Evolutionary conservation across 2,888 invertebrate genomes (phyloP), one percentile per base, ranked within the genome.

Genomic region (Andrena trimmerana): DNA sequence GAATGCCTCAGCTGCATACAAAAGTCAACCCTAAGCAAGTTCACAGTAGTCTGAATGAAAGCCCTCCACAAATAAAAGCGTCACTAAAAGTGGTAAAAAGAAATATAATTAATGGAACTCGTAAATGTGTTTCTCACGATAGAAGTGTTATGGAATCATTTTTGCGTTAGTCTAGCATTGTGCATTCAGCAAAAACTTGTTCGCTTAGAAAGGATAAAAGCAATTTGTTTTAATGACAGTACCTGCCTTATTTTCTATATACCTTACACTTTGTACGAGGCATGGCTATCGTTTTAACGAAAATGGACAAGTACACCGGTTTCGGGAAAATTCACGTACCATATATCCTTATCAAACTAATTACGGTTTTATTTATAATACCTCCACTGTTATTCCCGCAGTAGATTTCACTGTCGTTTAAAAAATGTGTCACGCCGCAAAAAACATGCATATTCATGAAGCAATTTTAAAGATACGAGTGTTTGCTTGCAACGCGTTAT

Each of bases 371-470:
- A 59, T 27, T 29, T 59, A 59, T 59, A 59, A 59, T 6, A 59
- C 13, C 59, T 29, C 59, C 29, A 16, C 27, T 29, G 16, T 29
- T 59, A 29, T 59, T 59, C 20, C 13, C 13, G 6, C 2, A 16
- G 67, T 13, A 52, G 13, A 29, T 48, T 67, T 50, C 2, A 2
- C 20, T 7, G 13, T 16, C 4, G 2, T 20, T 13, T 4, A 67
- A 67, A 29, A 29, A 42, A 42, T 52, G 24, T 27, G 42, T 33
- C 65, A 65, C 65, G 42, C 42, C 42, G 42, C 24, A 42, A 27
- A 42, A 42, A 42, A 42, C n/a, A 42, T 65, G 65, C 65, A 65
- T 65, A 65, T 65, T 65, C 65, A 65, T 42, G 65, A 42, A 24
- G 33, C 65, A 59, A 59, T 27, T 59, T 59, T 59, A 59, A 27